Conservation (phyloP, 2,888 invertebrate species). For the Nephrotoma guestfalica region DNA sequence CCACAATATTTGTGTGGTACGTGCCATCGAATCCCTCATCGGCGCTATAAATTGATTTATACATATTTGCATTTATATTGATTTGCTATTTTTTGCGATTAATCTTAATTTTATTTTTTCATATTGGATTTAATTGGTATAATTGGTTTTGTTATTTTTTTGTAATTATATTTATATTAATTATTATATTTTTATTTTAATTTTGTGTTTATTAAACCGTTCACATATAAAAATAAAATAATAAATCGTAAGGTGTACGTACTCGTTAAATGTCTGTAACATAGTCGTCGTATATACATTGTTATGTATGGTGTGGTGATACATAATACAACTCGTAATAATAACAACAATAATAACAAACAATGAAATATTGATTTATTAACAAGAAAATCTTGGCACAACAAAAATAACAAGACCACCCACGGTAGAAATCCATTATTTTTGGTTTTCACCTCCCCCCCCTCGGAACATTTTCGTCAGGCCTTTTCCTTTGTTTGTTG, state of each 20-base stretch:
- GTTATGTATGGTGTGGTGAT: not conserved
- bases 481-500: not conserved
- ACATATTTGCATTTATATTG: slow-evolving; percentile 19
- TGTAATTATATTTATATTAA: slow-evolving; percentile 10
- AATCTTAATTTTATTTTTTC: slow-evolving; percentile 2
- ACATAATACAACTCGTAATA: not conserved
- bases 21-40: slow-evolving; percentile 99
- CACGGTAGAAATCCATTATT: not conserved
- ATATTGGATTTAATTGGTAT: slow-evolving; percentile 1
- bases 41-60: slow-evolving; percentile 56
- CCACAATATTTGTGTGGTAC: slow-evolving; percentile 99
- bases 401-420: not conserved
- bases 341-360: not conserved
- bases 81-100: slow-evolving; percentile 10
- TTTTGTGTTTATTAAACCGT: slow-evolving; percentile 13
- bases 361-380: not conserved
- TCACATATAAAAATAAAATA: slow-evolving; percentile 5
- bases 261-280: not conserved
- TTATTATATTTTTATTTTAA: slow-evolving; percentile 5
- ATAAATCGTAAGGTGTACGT: not conserved
- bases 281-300: not conserved
- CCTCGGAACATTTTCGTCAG: not conserved
- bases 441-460: not conserved
- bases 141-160: slow-evolving; percentile 5
- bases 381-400: not conserved